These are phyloP conservation scores for Aphidius colemani DNA, from an alignment of 2,888 invertebrate genomes.

Conservation along the genomic window DNA sequence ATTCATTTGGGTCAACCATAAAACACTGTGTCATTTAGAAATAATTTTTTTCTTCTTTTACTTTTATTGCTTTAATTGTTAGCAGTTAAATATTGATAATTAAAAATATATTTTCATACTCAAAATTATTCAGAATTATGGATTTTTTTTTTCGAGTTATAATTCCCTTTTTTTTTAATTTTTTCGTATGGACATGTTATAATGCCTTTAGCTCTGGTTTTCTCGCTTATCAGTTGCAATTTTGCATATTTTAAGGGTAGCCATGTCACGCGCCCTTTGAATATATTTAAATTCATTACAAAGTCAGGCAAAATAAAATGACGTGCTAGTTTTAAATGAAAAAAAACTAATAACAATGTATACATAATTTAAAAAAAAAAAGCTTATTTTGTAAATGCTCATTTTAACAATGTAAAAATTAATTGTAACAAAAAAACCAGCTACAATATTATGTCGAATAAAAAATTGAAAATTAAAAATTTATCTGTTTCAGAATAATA, in stretches of 20 bases:
- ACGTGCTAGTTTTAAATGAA: constrained; percentile 3
- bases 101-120: background rate
- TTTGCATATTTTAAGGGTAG: constrained; percentile 57
- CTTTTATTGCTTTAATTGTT: too few relatives aligned
- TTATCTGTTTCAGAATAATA: constrained; percentile 33
- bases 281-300: constrained; percentile 59
- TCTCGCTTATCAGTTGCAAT: constrained; percentile 47
- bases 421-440: too few relatives aligned
- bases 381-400: background rate
- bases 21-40: background rate
- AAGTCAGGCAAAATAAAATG: background rate
- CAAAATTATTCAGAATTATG: background rate
- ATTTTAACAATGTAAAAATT: background rate
- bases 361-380: constrained; percentile 39
- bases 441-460: too few relatives aligned
- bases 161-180: too few relatives aligned
- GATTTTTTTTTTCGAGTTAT: constrained; percentile 30
- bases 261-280: constrained; percentile 58
- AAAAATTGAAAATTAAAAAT: background rate
- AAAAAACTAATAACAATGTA: constrained; percentile 3
- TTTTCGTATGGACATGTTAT: constrained; percentile 38
- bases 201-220: constrained; percentile 50
- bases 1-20: too few relatives aligned
- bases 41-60: too few relatives aligned
- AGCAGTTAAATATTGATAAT: background rate